Evolutionary conservation across 1,140 invertebrate species (phyloP).

Genomic region (Akabosia matsudoensis): DNA sequence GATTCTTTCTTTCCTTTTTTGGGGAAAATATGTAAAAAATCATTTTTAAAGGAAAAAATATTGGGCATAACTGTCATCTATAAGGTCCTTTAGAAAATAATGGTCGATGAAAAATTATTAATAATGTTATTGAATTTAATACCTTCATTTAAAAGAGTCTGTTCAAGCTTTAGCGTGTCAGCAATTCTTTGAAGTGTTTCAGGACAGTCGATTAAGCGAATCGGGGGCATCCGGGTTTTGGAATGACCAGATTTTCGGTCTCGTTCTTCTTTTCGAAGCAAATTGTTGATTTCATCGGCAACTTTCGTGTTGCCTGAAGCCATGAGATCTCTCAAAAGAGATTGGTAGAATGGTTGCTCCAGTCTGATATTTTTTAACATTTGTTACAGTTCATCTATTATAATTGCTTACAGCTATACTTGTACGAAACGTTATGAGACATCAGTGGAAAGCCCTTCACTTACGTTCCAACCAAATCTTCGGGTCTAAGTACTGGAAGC

Average conservation of each 20-base stretch:
- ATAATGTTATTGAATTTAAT: neutral
- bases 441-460: too few relatives aligned
- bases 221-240: neutral
- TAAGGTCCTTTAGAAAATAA: neutral
- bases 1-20: neutral
- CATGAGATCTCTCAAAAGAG: constrained; percentile 29
- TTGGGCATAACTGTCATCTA: too few relatives aligned
- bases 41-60: neutral
- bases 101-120: neutral
- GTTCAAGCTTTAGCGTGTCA: constrained; percentile 5
- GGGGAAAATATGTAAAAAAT: neutral
- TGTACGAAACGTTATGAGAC: too few relatives aligned
- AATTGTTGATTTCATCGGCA: constrained; percentile 27
- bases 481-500: neutral
- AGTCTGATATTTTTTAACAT: constrained; percentile 1
- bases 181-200: constrained; percentile 19
- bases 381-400: neutral
- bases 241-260: constrained; percentile 6
- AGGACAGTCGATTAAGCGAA: neutral
- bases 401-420: neutral
- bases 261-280: constrained; percentile 30
- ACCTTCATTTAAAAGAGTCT: constrained; percentile 13
- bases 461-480: constrained; percentile 2
- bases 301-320: constrained; percentile 14
- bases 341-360: neutral